Evolutionary conservation across 2,888 invertebrate genomes (phyloP), one percentile per base, ranked within the genome.

Genomic region (Caradrina clavipalpis): DNA sequence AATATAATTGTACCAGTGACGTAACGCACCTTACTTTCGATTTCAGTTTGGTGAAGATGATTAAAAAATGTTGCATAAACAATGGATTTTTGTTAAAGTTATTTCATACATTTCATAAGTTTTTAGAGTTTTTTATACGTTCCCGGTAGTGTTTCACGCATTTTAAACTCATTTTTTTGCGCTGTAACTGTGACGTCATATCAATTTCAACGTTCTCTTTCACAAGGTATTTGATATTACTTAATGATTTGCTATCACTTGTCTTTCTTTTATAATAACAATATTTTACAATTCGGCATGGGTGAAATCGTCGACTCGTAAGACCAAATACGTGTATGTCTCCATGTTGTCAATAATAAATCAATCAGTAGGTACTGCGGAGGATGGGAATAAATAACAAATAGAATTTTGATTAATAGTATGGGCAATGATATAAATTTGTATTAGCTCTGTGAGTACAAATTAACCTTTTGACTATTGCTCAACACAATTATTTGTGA

Each of bases 1-100:
- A 82, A 82, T 60, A 54, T 67, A 62, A 62, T 61, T 66, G 78
- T 76, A n/a, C 67, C 31, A 58, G 74, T 77, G 69, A 81, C 78
- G 59, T 66, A 60, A 78, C 77, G 13, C 45, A 60, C 60, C 61
- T 76, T 81, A 84, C 84, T 87, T 86, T 85, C 82, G 56, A 84
- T 87, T 88, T 85, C 76, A 80, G 79, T 65, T 53, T 42, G 62
- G 35, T 53, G 39, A 26, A 49, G 65, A 69, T 19, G 47, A 69
- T 73, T 72, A 56, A 56, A 76, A 64, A 11, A 53, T 19, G 35
- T 69, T 76, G 54, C 69, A 56, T 65, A 61, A 69, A 58, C 64
- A 56, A 56, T 19, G 15, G 35, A 35, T 39, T 78, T 68, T 50
- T 50, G 19, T 63, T 53, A 49, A 51, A 59, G 55, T 67, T 26